Base-by-base conservation (phyloP, 2,797 vertebrate genomes). In the Sebastes nivosus region DNA sequence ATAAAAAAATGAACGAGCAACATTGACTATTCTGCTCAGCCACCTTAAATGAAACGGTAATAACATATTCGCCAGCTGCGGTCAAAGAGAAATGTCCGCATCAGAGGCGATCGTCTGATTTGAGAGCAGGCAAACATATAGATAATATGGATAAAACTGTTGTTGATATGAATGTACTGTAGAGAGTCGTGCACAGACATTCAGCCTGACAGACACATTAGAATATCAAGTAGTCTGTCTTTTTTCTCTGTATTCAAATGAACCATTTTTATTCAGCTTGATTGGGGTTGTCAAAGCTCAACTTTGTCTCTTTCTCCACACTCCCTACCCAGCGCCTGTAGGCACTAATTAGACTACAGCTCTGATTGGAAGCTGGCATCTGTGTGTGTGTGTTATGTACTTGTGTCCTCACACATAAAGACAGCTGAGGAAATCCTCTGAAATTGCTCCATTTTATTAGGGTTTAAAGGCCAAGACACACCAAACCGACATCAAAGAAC, bases 281-380 rank as follows among this genome's bases (percentile, higher is more conserved):
- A 82, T 77, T 85, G 80, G 75, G 24, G 55, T 66, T 85, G 67
- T 74, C 73, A 68, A 66, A 82, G 72, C 73, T 77, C 83, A 81
- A 68, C 75, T 85, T 72, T 79, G 25, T 69, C 32, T 76, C 30
- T 6, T 64, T 64, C 68, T 66, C n/a, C 59, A 42, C 46, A 38
- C 64, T 55, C 80, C 20, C 50, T 42, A 50, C 78, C 63, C 63
- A 36, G 5, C 16, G 79, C 66, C 77, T 83, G 61, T 52, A 83
- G 84, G 54, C 78, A 32, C 60, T 76, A 82, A 86, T 87, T 88
- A 88, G 71, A 77, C 77, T 24, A 46, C 75, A 81, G 54, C 55
- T n/a, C 68, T 82, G 75, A 81, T 86, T 84, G 74, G 75, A 50
- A 30, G 59, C 42, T 81, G 64, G 8, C 22, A n/a, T 72, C 50